phyloP scores from a whole-genome alignment of 2,113 vertebrate species.

The Sylvilagus bachmani region DNA sequence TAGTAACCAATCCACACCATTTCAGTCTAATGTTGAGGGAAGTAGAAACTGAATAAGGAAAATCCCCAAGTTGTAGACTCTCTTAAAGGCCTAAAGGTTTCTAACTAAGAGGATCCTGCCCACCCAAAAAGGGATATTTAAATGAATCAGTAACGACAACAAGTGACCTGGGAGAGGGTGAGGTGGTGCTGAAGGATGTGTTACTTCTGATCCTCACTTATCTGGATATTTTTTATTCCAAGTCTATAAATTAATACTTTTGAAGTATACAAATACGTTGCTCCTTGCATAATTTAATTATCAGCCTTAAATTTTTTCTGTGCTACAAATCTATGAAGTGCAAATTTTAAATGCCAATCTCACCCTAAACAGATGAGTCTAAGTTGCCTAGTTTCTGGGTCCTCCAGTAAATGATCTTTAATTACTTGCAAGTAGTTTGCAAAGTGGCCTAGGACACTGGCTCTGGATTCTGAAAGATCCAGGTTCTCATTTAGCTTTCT shows the following conservation, averaged over 20 bases:
- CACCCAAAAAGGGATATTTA: not conserved
- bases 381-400: not conserved
- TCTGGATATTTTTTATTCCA: not conserved
- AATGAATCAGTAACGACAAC: not conserved
- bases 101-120: not conserved
- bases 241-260: constrained; percentile 33
- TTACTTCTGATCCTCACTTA: not conserved
- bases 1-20: not conserved
- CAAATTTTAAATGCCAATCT: not conserved
- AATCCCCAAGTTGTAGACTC: not conserved
- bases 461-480: not conserved
- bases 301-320: constrained; percentile 10
- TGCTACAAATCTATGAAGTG: not conserved
- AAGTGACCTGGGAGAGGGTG: not conserved
- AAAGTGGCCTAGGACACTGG: not conserved
- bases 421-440: not conserved
- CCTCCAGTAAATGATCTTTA: not conserved
- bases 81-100: not conserved
- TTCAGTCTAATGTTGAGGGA: not conserved
- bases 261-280: not conserved
- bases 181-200: not conserved
- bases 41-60: not conserved
- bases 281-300: constrained; percentile 20
- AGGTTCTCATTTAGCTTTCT: not conserved
- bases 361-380: not conserved